Evolutionary conservation across 2,797 vertebrate genomes (phyloP), one percentile per base, ranked within the genome.

Genomic region (Rhynchotus rufescens): DNA sequence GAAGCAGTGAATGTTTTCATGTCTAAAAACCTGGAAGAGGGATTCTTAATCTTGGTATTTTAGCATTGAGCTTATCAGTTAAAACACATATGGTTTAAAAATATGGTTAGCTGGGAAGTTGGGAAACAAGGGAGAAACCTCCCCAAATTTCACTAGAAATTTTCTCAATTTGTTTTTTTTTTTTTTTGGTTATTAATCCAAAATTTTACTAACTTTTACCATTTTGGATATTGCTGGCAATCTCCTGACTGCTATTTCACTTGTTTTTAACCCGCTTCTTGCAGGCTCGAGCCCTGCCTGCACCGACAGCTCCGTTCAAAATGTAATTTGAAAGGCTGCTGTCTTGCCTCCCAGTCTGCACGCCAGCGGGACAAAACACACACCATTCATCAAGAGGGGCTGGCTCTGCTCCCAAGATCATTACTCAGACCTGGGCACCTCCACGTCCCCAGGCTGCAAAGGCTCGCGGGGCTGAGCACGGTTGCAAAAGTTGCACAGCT

Each of bases 1-100:
- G 73, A 82, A 56, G 5, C 34, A 86, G 86, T 32, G 67, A 74
- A 82, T 88, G 95, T 80, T 54, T 91, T 95, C 90, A 49, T 49
- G 47, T 13, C 47, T 66, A 62, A 62, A 72, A 88, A 59, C 49
- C 28, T 25, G 47, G 47, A 23, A 49, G 23, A 23, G 23, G 47
- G 47, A 49, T 49, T 25, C 47, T 49, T 49, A 23, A 72, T 65
- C n/a, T 22, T 34, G 74, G 67, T 59, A 86, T 93, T 93, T 90
- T 11, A 17, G 86, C 34, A 52, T 67, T 88, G 66, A 84, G 72
- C 32, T 12, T 3, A n/a, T 3, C 20, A 20, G 40, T 75, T 72
- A 7, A 49, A 81, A 71, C 42, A 23, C 5, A 30, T 26, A 68
- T 57, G 56, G 60, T 80, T 85, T 69, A 78, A 84, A 80, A 71